These are phyloP conservation scores for Hesperia comma DNA, from an alignment of 2,888 invertebrate genomes.

Conservation along the genomic window DNA sequence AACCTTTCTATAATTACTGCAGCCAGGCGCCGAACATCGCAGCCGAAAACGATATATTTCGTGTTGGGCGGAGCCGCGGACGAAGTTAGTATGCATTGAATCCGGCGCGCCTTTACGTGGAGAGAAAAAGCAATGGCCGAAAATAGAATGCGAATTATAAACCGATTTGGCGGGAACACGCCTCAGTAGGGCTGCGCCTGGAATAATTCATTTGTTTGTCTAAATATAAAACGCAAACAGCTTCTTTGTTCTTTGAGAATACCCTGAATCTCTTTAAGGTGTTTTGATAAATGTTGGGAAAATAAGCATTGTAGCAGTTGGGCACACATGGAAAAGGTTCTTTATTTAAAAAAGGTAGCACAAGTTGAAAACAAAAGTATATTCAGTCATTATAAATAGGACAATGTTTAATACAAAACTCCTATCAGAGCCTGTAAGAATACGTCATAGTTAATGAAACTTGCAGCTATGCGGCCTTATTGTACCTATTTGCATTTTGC, in stretches of 20 bases:
- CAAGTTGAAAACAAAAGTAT: no score
- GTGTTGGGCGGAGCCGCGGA: constrained; percentile 16
- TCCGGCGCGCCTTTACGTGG: constrained; percentile 29
- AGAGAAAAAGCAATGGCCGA: constrained; percentile 30
- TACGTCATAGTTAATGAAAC: no score
- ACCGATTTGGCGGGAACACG: constrained; percentile 29
- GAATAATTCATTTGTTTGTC: constrained; percentile 12
- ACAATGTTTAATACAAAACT: no score
- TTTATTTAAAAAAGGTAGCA: no score
- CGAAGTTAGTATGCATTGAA: constrained; percentile 33
- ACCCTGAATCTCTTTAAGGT: neutral
- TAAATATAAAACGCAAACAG: constrained; percentile 13
- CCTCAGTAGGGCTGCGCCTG: constrained; percentile 20
- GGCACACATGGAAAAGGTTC: no score
- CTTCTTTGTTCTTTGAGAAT: neutral
- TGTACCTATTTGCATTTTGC: no score
- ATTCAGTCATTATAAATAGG: no score
- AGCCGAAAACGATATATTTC: constrained; percentile 27
- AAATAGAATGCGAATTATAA: constrained; percentile 35
- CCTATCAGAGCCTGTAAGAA: no score
- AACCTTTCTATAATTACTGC: constrained; percentile 21
- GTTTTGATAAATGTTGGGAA: neutral
- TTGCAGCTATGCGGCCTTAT: no score
- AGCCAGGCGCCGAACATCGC: constrained; percentile 19
- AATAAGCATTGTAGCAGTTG: neutral